Evolutionary conservation across 2,888 invertebrate genomes (phyloP).

Genomic region (Acanthosepion esculentum): DNA sequence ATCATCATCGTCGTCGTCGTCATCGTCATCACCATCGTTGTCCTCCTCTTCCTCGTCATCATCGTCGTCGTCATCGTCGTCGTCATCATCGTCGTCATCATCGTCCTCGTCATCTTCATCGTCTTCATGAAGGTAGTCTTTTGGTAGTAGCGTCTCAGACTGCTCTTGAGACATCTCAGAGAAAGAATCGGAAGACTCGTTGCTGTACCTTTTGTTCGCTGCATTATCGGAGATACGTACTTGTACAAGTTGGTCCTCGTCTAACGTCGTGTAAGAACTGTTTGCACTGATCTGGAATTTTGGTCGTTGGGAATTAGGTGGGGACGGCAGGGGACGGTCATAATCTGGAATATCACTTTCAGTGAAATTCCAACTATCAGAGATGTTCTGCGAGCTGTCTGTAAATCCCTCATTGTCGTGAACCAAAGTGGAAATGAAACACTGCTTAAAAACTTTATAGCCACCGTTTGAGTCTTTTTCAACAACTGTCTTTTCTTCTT

Average conservation of each 20-base stretch:
- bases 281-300: constrained; percentile 39
- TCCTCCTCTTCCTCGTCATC: neutral
- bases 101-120: constrained; percentile 6
- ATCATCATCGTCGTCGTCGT: neutral
- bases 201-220: neutral
- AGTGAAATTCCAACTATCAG: neutral
- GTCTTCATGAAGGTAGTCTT: constrained; percentile 36
- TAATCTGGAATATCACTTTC: constrained; percentile 12
- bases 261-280: constrained; percentile 21
- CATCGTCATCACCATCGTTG: neutral
- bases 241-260: constrained; percentile 37
- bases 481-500: constrained; percentile 20
- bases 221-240: neutral
- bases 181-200: neutral
- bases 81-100: neutral
- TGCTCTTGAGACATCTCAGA: neutral
- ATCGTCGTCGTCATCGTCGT: neutral
- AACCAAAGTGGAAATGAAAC: constrained; percentile 36
- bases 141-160: neutral
- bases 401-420: constrained; percentile 35
- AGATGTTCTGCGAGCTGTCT: constrained; percentile 2
- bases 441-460: constrained; percentile 35
- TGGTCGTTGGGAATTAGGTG: neutral
- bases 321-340: neutral
- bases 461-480: neutral